These are phyloP conservation scores for Saccostrea glomerata DNA, from an alignment of 1,140 invertebrate genomes.

Conservation along the genomic window DNA sequence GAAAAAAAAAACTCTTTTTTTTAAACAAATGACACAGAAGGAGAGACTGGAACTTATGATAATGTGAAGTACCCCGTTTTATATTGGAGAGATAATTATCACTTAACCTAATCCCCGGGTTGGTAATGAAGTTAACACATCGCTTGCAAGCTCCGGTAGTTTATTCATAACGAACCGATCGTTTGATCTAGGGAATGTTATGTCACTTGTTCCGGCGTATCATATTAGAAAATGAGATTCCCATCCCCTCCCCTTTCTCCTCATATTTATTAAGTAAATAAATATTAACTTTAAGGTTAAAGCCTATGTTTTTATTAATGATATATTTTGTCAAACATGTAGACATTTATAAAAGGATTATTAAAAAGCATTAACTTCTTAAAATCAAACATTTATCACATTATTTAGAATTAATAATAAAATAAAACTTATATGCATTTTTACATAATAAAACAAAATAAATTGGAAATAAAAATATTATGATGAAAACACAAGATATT, in stretches of 20 bases:
- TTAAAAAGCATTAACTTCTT: not conserved
- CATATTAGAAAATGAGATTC: not conserved
- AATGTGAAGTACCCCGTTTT: constrained; percentile 11
- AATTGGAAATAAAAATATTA: not conserved
- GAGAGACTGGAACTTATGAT: not conserved
- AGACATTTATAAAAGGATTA: too few species aligned
- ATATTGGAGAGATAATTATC: constrained; percentile 15
- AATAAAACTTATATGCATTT: not conserved
- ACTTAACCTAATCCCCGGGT: constrained; percentile 15
- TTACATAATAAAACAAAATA: not conserved
- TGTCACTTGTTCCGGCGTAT: constrained; percentile 1
- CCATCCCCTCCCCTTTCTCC: not conserved
- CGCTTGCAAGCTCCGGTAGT: constrained; percentile 6
- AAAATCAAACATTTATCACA: not conserved
- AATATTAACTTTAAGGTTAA: not conserved
- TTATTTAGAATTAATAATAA: not conserved
- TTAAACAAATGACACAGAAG: not conserved
- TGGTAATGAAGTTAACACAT: constrained; percentile 28
- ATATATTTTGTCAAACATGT: too few species aligned
- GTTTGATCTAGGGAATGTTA: not conserved
- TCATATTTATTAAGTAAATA: not conserved
- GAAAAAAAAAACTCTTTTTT: too few species aligned
- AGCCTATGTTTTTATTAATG: too few species aligned
- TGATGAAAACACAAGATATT: not conserved
- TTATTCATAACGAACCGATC: not conserved